Base-by-base conservation (phyloP, 2,888 invertebrate genomes). In the Mythimna albipuncta region DNA sequence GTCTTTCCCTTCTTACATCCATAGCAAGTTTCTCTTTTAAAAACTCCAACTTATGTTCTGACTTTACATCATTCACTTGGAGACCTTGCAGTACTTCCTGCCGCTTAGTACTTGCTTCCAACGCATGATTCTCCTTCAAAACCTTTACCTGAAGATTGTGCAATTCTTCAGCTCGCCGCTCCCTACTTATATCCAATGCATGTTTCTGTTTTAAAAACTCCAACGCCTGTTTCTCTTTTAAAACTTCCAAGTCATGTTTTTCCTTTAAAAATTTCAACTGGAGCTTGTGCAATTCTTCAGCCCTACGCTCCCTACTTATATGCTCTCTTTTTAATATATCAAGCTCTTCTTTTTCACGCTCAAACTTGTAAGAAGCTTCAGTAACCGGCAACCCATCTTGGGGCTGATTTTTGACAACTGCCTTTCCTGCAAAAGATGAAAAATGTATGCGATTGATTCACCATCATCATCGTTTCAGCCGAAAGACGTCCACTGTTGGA, bases 311-410 rank as follows among this genome's bases (percentile, higher is more conserved):
- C 58, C 58, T 21, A 65, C 19, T 41, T 26, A 41, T n/a, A 58
- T 65, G 58, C 26, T 65, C 58, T 26, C 7, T 57, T 41, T 58
- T 57, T 19, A 65, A 26, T 58, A 65, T 26, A 38, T 38, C n/a
- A 21, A 58, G 58, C 21, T 65, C 38, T 58, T 57, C 38, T 26
- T 26, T 58, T 38, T 57, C 57, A 55, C 21, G 16, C 16, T 16
- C 55, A 2, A 35, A 10, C 35, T 54, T 55, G 21, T 64, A 21
- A 55, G 4, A 9, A 11, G 2, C 35, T 55, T 38, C 35, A 16
- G 57, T 21, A 38, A 55, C 7, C 16, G 16, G 55, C 2, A 11
- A 0, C 1, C 57, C 16, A 38, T 19, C 21, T 21, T 21, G 6
- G 3, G 38, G n/a, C 3, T 38, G 35, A 11, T 21, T 21, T 0